Percentiles rank a stretch among this genome's conserved stretches.
Evolutionary conservation across 2,888 invertebrate genomes (phyloP).

Genomic region (Hedya salicella): DNA sequence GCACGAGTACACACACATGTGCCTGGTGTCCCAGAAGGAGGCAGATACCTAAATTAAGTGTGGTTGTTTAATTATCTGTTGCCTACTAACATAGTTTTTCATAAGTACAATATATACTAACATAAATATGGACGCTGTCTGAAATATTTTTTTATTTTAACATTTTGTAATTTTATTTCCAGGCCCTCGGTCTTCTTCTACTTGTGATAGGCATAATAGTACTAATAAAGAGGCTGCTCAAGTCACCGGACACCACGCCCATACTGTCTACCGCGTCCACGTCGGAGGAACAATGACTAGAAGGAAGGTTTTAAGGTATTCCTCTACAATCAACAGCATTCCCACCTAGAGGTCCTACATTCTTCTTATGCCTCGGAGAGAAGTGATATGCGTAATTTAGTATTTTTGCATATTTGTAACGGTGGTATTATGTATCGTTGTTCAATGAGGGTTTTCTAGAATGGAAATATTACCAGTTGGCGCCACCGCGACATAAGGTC

Average conservation of each 20-base stretch:
- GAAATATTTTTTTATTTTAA: not conserved
- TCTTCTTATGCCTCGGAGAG: not conserved
- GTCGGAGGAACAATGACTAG: conserved; percentile 37
- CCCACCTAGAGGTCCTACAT: not conserved
- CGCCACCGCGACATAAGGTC: no score
- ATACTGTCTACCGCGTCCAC: conserved; percentile 49
- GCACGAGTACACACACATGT: no score
- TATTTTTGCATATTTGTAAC: no score
- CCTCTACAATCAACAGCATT: not conserved
- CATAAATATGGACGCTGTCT: no score
- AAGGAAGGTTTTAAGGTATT: conserved; percentile 9
- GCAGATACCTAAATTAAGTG: no score
- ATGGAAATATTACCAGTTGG: no score
- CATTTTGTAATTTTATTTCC: conserved; percentile 45
- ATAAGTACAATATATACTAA: no score
- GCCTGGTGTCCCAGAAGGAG: no score
- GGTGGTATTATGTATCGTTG: no score
- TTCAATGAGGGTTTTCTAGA: no score
- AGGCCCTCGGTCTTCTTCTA: conserved; percentile 68
- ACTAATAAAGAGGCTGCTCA: conserved; percentile 61
- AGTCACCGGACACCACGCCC: conserved; percentile 60
- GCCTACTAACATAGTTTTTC: no score
- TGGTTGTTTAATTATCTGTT: no score
- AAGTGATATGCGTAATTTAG: not conserved
- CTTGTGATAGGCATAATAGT: conserved; percentile 64